Evolutionary conservation across 2,113 vertebrate genomes (phyloP).

Genomic region (Gavialis gangeticus): DNA sequence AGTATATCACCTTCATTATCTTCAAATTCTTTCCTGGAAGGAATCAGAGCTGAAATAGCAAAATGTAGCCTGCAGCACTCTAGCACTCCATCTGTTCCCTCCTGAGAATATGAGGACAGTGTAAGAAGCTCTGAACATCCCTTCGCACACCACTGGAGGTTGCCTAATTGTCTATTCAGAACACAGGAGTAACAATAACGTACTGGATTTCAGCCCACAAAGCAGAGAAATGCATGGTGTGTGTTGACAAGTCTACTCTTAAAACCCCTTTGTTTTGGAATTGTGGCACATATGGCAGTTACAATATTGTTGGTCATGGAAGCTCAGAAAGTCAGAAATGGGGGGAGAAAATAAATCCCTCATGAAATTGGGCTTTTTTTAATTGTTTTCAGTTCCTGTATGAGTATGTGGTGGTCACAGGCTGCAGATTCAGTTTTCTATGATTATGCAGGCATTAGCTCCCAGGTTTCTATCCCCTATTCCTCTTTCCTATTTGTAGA

Average conservation of each 20-base stretch:
- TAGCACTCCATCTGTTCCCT: conserved; percentile 40
- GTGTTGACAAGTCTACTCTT: neutral
- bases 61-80: conserved; percentile 37
- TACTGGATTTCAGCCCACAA: neutral
- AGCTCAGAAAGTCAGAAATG: neutral
- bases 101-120: neutral
- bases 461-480: neutral
- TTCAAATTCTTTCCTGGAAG: conserved; percentile 10
- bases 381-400: neutral
- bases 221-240: neutral
- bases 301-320: neutral
- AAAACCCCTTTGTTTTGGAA: conserved; percentile 22
- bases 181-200: neutral
- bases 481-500: neutral
- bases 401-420: neutral
- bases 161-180: neutral
- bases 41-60: neutral
- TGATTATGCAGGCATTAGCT: neutral
- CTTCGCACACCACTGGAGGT: neutral
- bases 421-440: neutral
- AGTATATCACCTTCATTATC: conserved; percentile 22
- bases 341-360: neutral
- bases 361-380: neutral
- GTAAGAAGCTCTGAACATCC: neutral
- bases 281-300: neutral